Percentiles rank a stretch among this genome's conserved stretches.
Conservation (phyloP, 2,888 invertebrate species). For the Melieria omissa region DNA sequence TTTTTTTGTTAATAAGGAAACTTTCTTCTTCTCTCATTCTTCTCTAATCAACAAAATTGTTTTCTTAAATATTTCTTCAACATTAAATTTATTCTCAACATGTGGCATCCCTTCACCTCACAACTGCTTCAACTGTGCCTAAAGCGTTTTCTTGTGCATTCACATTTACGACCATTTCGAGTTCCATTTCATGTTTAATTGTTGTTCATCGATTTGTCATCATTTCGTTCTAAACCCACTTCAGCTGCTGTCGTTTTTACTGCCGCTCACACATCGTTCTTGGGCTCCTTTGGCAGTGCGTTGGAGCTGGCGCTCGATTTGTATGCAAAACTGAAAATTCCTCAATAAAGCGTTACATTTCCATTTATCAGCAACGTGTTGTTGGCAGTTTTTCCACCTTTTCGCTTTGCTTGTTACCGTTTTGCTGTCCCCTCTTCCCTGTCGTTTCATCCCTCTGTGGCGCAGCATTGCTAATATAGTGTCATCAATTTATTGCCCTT, state of each 20-base stretch:
- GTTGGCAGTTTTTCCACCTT: conserved; percentile 15
- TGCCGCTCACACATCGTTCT: not conserved
- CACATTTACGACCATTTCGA: conserved; percentile 15
- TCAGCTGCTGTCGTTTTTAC: not conserved
- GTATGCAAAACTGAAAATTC: conserved; percentile 17
- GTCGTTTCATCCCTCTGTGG: conserved; percentile 28
- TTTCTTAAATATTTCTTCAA: too few relatives aligned
- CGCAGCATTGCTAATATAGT: conserved; percentile 40
- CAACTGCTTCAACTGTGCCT: too few relatives aligned
- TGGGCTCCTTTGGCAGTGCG: conserved; percentile 8
- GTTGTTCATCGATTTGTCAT: conserved; percentile 31
- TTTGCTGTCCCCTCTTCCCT: not conserved
- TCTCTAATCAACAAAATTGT: too few relatives aligned
- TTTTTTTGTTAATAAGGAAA: too few relatives aligned
- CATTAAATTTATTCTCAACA: too few relatives aligned
- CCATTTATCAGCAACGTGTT: conserved; percentile 17
- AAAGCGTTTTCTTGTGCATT: not conserved
- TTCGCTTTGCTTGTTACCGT: not conserved
- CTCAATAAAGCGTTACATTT: conserved; percentile 2
- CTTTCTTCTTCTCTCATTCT: too few relatives aligned
- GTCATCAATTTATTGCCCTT: conserved; percentile 56
- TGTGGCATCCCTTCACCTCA: too few relatives aligned
- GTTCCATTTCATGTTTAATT: conserved; percentile 30
- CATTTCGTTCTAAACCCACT: not conserved
- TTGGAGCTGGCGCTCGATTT: conserved; percentile 24